Conservation (phyloP, 2,888 invertebrate species). For the Empis stercorea region DNA sequence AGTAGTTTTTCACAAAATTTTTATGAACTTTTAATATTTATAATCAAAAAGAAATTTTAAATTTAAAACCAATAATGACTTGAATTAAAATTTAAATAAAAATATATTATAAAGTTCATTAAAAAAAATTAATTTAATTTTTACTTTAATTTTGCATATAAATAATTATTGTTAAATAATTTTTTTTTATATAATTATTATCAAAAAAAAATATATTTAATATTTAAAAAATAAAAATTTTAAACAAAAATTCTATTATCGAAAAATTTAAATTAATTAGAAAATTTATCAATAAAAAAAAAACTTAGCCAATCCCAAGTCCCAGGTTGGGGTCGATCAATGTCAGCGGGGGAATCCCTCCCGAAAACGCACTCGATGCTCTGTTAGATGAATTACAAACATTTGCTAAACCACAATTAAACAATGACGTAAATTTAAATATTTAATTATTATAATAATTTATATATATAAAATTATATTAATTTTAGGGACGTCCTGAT, state of each 20-base stretch:
- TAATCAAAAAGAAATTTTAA: background rate
- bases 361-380: conserved; percentile 96
- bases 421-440: conserved; percentile 25
- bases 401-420: conserved; percentile 58
- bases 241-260: too few species aligned
- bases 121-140: background rate
- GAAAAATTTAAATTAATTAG: too few species aligned
- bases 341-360: conserved; percentile 42
- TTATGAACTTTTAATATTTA: too few species aligned
- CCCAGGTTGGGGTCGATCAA: conserved; percentile 47
- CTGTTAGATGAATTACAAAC: conserved; percentile 87
- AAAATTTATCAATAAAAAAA: background rate
- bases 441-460: too few species aligned
- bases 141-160: background rate
- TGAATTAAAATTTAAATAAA: background rate
- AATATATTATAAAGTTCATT: background rate
- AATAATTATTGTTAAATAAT: conserved; percentile 9
- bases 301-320: conserved; percentile 44
- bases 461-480: too few species aligned
- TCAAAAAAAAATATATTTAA: background rate
- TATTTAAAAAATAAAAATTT: background rate
- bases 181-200: too few species aligned
- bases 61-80: too few species aligned
- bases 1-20: too few species aligned
- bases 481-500: conserved; percentile 29